A percentile compares a stretch with the other conserved stretches of the same genome.
These are phyloP conservation scores for Oithona nana DNA, from an alignment of 2,888 invertebrate species.

Conservation along the genomic window DNA sequence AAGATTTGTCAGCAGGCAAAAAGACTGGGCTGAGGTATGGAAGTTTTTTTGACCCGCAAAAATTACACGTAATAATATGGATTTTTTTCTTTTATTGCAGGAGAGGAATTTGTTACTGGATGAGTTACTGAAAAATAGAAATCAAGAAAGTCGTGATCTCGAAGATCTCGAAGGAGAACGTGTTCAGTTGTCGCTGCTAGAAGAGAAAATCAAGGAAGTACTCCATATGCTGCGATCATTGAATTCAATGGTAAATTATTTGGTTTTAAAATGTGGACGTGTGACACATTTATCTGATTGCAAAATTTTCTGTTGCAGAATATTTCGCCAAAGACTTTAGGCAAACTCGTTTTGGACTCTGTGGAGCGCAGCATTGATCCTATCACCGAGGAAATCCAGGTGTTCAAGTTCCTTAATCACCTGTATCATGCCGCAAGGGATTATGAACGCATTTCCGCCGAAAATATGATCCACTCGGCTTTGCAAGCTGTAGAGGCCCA, in stretches of 20 bases:
- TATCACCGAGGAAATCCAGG: conserved; percentile 2
- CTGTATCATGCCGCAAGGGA: conserved; percentile 13
- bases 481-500: conserved; percentile 7
- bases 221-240: conserved; percentile 9
- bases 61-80: no score
- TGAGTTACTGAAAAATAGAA: background rate
- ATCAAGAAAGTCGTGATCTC: no score
- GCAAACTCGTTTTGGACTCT: conserved; percentile 11
- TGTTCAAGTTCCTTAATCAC: conserved; percentile 17
- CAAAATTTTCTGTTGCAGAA: background rate
- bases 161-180: conserved; percentile 10
- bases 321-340: conserved; percentile 4
- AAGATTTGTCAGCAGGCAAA: background rate
- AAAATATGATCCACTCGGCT: conserved; percentile 7
- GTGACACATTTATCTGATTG: background rate
- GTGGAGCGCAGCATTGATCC: conserved; percentile 11
- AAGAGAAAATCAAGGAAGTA: conserved; percentile 14
- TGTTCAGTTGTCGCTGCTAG: conserved; percentile 6
- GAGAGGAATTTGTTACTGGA: background rate
- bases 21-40: background rate
- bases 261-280: background rate
- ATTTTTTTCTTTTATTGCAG: background rate
- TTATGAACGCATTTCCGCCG: conserved; percentile 14
- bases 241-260: conserved; percentile 9
- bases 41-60: background rate